Percentiles rank a stretch among this genome's conserved stretches.
Conservation (phyloP, 2,113 vertebrate species). For the Zosterops borbonicus region DNA sequence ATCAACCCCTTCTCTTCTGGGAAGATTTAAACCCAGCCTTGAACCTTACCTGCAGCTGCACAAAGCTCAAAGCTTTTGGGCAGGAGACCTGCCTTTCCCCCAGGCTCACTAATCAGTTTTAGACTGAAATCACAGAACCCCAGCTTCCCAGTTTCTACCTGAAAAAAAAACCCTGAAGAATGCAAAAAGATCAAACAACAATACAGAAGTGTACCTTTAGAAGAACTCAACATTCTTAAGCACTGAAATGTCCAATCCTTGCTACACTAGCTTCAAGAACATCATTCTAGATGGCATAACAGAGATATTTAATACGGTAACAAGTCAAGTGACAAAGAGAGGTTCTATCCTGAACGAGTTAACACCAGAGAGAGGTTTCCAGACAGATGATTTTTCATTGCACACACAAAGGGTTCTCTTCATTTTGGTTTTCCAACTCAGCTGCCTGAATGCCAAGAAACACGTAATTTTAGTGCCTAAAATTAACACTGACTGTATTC, state of each 20-base stretch:
- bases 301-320: neutral
- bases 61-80: neutral
- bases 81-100: neutral
- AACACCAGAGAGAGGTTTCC: neutral
- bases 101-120: neutral
- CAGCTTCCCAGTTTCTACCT: neutral
- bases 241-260: neutral
- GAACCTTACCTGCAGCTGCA: neutral
- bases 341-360: neutral
- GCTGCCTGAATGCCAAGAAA: neutral
- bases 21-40: neutral
- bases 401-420: neutral
- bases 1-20: neutral
- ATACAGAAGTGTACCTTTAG: neutral
- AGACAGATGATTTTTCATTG: neutral
- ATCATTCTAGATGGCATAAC: neutral
- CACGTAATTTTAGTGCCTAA: neutral
- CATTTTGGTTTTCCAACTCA: neutral
- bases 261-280: neutral
- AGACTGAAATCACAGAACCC: neutral
- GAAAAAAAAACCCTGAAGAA: neutral
- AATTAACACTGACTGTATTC: neutral
- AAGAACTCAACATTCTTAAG: neutral
- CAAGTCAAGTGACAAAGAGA: neutral
- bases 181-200: rapidly evolving